A percentile compares a stretch with the other conserved stretches of the same genome.
These are phyloP conservation scores for Empis livida DNA, from an alignment of 2,888 invertebrate species.

Conservation along the genomic window DNA sequence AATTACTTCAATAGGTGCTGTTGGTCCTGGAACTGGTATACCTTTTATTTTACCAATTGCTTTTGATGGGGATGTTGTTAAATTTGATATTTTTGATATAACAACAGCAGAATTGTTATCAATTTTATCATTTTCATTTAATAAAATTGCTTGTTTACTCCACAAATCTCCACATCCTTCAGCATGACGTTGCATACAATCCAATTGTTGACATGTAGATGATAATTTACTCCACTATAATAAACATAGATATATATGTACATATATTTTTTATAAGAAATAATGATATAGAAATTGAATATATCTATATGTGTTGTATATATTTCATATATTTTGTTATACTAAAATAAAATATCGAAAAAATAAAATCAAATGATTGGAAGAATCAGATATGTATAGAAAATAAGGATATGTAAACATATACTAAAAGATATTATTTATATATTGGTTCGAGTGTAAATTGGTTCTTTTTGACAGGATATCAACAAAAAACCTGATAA, in stretches of 20 bases:
- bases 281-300: too few relatives aligned
- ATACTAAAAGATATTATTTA: too few relatives aligned
- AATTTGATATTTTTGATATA: slow-evolving; percentile 12
- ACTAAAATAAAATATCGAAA: too few relatives aligned
- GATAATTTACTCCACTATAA: slow-evolving; percentile 33
- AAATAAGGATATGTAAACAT: too few relatives aligned
- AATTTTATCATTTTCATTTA: slow-evolving; percentile 27
- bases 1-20: slow-evolving; percentile 7
- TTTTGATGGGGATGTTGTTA: slow-evolving; percentile 12
- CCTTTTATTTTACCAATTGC: neutral
- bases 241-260: slow-evolving; percentile 10
- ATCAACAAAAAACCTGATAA: too few relatives aligned
- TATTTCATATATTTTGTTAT: too few relatives aligned
- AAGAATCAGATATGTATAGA: too few relatives aligned
- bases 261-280: neutral
- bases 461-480: too few relatives aligned
- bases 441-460: too few relatives aligned
- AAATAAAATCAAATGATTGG: too few relatives aligned
- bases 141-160: slow-evolving; percentile 33
- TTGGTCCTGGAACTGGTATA: neutral
- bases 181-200: slow-evolving; percentile 35
- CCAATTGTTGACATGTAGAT: slow-evolving; percentile 15
- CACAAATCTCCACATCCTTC: slow-evolving; percentile 36
- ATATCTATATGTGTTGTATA: too few relatives aligned
- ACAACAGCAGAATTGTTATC: slow-evolving; percentile 7